phyloP scores from a whole-genome alignment of 2,113 vertebrate genomes.

The Phylloscopus whistleri region DNA sequence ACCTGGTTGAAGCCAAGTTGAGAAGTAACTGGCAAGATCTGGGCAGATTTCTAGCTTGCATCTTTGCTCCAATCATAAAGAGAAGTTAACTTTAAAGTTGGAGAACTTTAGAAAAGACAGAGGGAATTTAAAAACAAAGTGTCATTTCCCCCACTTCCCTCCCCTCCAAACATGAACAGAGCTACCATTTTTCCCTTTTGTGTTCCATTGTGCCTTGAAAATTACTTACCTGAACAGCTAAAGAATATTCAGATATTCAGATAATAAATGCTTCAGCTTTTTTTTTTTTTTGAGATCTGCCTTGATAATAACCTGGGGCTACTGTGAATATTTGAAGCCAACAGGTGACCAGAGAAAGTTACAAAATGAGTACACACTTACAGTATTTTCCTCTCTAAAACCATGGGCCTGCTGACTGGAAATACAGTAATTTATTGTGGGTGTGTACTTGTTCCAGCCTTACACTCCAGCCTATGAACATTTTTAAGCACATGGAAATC shows the following conservation, averaged over 20 bases:
- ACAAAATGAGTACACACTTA: not conserved
- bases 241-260: constrained; percentile 23
- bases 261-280: constrained; percentile 9
- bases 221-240: constrained; percentile 75
- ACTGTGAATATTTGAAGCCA: not conserved
- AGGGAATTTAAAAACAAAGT: constrained; percentile 17
- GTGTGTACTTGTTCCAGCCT: constrained; percentile 55
- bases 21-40: constrained; percentile 47
- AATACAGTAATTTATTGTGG: constrained; percentile 14
- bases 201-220: constrained; percentile 43
- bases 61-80: constrained; percentile 37
- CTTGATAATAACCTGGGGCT: constrained; percentile 23
- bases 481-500: constrained; percentile 75
- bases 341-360: not conserved
- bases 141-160: not conserved
- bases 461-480: constrained; percentile 57
- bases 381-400: constrained; percentile 14
- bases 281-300: not conserved
- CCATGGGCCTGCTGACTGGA: not conserved
- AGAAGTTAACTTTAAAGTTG: constrained; percentile 20
- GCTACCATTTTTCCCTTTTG: constrained; percentile 40
- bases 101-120: constrained; percentile 19
- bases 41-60: constrained; percentile 32
- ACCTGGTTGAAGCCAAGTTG: constrained; percentile 43
- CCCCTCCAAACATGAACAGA: constrained; percentile 13